Evolutionary conservation across 2,888 invertebrate genomes (phyloP).

Genomic region (Ochropleura plecta): DNA sequence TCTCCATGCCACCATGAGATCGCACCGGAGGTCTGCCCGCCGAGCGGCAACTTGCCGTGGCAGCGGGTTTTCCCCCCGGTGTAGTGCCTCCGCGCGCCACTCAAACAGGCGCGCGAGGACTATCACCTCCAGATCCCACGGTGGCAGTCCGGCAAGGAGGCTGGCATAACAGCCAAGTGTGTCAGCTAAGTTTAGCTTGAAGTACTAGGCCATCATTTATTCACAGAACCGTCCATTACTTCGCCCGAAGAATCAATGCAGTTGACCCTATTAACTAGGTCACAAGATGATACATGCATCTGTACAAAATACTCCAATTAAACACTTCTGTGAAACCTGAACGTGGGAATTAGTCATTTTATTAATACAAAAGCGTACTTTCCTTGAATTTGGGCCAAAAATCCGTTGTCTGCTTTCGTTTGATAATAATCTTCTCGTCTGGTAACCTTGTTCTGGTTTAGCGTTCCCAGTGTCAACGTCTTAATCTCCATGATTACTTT

Average conservation of each 20-base stretch:
- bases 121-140: no score
- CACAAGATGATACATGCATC: conserved; percentile 26
- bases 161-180: conserved; percentile 16
- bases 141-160: no score
- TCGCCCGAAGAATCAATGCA: conserved; percentile 44
- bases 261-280: conserved; percentile 29
- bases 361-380: conserved; percentile 39
- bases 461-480: conserved; percentile 37
- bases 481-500: conserved; percentile 46
- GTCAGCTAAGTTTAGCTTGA: conserved; percentile 11
- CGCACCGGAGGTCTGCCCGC: no score
- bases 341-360: conserved; percentile 55
- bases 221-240: conserved; percentile 42
- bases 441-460: conserved; percentile 57
- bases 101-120: no score
- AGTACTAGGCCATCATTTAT: conserved; percentile 26
- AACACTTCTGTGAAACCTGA: conserved; percentile 29
- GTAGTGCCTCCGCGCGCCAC: no score
- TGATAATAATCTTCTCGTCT: conserved; percentile 51
- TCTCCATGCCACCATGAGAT: no score
- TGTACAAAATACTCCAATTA: conserved; percentile 14
- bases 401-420: conserved; percentile 55
- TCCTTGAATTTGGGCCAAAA: conserved; percentile 59
- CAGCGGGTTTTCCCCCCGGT: no score
- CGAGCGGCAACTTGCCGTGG: no score